Conservation (phyloP, 2,888 invertebrate genomes). For the Pollenia griseotomentosa region DNA sequence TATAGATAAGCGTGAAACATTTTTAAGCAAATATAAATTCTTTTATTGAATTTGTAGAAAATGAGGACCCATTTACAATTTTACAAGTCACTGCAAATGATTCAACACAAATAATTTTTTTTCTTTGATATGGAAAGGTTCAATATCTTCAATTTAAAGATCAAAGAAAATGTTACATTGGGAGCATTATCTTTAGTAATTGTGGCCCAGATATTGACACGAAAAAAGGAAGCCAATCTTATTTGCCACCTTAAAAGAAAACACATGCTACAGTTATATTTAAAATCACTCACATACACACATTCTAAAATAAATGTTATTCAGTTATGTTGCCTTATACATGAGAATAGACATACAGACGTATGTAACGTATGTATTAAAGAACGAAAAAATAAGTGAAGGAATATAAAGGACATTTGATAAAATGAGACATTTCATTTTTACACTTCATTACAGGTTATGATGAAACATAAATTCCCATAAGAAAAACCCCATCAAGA, state of each 20-base stretch:
- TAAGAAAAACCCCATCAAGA: slow-evolving; percentile 37
- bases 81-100: neutral
- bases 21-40: neutral
- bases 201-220: neutral
- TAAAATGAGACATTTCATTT: slow-evolving; percentile 65
- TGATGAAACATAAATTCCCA: slow-evolving; percentile 63
- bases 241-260: slow-evolving; percentile 3
- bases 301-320: neutral
- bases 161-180: neutral
- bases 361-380: neutral
- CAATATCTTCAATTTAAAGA: neutral
- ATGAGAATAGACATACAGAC: slow-evolving; percentile 7
- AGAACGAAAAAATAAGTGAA: neutral
- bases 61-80: neutral
- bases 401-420: slow-evolving; percentile 48
- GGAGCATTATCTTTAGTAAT: neutral
- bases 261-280: neutral
- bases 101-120: neutral
- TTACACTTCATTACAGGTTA: slow-evolving; percentile 68
- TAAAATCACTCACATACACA: neutral
- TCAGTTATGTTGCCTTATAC: neutral
- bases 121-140: neutral
- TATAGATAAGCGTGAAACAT: too few relatives aligned
- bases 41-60: neutral
- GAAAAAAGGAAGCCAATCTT: neutral